These are phyloP conservation scores for Bufo gargarizans DNA, from an alignment of 2,113 vertebrate genomes.

Conservation along the genomic window DNA sequence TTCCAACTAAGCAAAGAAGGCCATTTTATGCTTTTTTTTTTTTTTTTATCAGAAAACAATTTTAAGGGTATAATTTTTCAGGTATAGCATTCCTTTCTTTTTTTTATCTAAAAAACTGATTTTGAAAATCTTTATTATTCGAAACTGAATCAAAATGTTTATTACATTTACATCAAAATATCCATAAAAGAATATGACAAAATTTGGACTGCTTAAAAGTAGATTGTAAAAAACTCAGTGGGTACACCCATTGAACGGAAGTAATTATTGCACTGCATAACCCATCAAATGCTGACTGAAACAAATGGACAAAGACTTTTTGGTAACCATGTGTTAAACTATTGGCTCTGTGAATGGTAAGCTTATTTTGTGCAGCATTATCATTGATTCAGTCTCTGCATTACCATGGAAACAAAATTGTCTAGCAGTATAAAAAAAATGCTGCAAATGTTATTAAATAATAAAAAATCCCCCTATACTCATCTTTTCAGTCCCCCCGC, in stretches of 20 bases:
- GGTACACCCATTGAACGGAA: background rate
- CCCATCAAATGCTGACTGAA: background rate
- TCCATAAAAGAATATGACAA: background rate
- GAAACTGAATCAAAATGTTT: background rate
- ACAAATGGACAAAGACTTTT: background rate
- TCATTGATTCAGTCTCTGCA: background rate
- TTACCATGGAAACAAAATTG: slow-evolving; percentile 25
- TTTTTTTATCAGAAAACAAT: too few relatives aligned
- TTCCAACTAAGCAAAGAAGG: too few relatives aligned
- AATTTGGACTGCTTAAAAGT: background rate
- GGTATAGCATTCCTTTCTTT: too few relatives aligned
- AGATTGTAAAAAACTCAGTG: background rate
- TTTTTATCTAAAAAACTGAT: background rate
- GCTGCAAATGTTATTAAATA: too few relatives aligned
- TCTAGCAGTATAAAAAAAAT: background rate
- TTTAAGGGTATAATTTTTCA: too few relatives aligned
- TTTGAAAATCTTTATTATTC: background rate
- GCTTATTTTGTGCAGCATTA: background rate
- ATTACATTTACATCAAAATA: background rate
- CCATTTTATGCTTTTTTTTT: too few relatives aligned
- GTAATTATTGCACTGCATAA: background rate
- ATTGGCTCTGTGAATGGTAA: background rate
- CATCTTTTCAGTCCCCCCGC: too few relatives aligned
- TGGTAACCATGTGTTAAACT: background rate
- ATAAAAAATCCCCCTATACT: too few relatives aligned